These are phyloP conservation scores for Brachionus plicatilis DNA, from an alignment of 1,140 invertebrate genomes.

Conservation along the genomic window DNA sequence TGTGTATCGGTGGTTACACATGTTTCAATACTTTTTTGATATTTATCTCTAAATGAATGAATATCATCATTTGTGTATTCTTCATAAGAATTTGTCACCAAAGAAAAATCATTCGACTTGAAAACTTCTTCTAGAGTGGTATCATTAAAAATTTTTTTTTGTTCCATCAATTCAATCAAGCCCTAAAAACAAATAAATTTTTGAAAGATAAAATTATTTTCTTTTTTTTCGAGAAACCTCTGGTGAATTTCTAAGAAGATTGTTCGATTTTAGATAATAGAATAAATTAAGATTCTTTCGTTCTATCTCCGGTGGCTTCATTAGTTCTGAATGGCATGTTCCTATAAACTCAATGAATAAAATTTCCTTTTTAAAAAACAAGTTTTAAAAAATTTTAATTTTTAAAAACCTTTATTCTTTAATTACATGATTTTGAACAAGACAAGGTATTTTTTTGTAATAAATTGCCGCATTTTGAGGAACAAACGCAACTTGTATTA, in stretches of 20 bases:
- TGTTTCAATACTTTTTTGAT: slow-evolving; percentile 47
- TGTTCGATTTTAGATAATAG: slow-evolving; percentile 47
- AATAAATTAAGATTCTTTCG: slow-evolving; percentile 48
- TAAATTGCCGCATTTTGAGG: slow-evolving; percentile 54
- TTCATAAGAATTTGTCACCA: background rate
- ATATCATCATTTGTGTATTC: background rate
- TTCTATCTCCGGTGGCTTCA: slow-evolving; percentile 52
- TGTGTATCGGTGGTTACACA: slow-evolving; percentile 50
- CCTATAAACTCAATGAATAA: slow-evolving; percentile 52
- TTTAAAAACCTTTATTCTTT: too few relatives aligned
- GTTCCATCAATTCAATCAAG: background rate
- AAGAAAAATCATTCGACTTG: background rate
- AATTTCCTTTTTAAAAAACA: slow-evolving; percentile 44
- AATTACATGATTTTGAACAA: slow-evolving; percentile 53
- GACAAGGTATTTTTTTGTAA: slow-evolving; percentile 48
- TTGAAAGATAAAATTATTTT: background rate
- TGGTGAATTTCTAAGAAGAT: slow-evolving; percentile 50
- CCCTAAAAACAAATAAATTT: background rate
- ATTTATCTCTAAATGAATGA: slow-evolving; percentile 30
- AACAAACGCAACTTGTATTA: slow-evolving; percentile 44
- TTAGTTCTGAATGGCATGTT: slow-evolving; percentile 52
- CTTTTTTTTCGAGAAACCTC: slow-evolving; percentile 46
- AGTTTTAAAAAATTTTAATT: too few relatives aligned
- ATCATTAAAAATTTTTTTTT: slow-evolving; percentile 30
- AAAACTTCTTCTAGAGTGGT: background rate